Percentiles rank a stretch among this genome's conserved stretches.
Evolutionary conservation across 2,113 vertebrate genomes (phyloP).

Genomic region (Leptocoma aspasia): DNA sequence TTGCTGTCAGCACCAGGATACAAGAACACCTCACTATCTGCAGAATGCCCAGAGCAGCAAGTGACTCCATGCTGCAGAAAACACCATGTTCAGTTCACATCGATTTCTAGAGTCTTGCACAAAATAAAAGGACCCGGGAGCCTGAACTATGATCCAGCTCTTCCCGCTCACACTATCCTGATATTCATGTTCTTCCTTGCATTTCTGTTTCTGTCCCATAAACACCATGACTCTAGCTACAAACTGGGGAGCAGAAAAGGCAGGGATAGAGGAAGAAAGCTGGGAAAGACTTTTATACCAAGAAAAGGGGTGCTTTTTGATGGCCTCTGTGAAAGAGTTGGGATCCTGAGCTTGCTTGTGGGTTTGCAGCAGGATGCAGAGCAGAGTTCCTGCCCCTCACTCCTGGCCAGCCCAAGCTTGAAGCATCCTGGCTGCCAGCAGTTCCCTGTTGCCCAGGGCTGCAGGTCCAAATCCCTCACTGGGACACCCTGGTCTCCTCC

Average conservation of each 20-base stretch:
- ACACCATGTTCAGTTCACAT: neutral
- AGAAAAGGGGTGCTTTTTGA: neutral
- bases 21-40: neutral
- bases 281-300: neutral
- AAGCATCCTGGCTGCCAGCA: neutral
- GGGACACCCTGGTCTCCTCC: neutral
- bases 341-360: rapidly evolving
- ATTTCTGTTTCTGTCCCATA: neutral
- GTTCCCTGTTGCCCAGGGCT: neutral
- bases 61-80: neutral
- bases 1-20: neutral
- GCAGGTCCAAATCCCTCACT: rapidly evolving
- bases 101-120: neutral
- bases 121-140: neutral
- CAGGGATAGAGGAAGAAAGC: neutral
- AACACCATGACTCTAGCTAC: neutral
- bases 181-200: neutral
- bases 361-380: neutral
- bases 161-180: neutral
- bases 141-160: neutral
- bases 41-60: neutral
- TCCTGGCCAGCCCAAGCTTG: neutral
- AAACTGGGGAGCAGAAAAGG: neutral
- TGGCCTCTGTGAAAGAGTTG: neutral
- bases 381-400: neutral